Conservation (phyloP, 2,888 invertebrate genomes). For the Caenorhabditis panamensis region DNA sequence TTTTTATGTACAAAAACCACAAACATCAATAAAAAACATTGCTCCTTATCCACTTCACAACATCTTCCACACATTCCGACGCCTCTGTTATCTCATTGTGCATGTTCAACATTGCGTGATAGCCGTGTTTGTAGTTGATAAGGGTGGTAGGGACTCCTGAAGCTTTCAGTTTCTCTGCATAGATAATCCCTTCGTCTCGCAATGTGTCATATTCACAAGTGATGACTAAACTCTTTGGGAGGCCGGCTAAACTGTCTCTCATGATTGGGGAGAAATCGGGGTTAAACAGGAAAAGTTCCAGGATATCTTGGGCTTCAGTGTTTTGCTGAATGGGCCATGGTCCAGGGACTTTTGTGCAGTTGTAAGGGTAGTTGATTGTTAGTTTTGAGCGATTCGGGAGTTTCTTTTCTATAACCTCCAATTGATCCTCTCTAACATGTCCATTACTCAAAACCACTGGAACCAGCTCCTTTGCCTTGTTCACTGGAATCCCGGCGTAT, state of each 20-base stretch:
- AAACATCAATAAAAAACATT: slow-evolving; percentile 5
- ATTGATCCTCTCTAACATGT: slow-evolving; percentile 53
- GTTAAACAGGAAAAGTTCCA: slow-evolving; percentile 71
- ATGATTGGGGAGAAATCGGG: slow-evolving; percentile 82
- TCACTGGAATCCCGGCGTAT: slow-evolving; percentile 71
- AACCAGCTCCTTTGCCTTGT: slow-evolving; percentile 50
- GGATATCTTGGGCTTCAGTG: slow-evolving; percentile 55
- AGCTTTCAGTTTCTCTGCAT: slow-evolving; percentile 79
- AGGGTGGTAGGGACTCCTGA: slow-evolving; percentile 77
- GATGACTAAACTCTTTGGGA: slow-evolving; percentile 81
- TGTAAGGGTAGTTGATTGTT: slow-evolving; percentile 41
- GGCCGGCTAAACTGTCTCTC: slow-evolving; percentile 70
- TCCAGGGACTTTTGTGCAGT: slow-evolving; percentile 32
- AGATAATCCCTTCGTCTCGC: slow-evolving; percentile 82
- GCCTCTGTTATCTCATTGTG: slow-evolving; percentile 69
- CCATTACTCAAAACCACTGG: slow-evolving; percentile 66
- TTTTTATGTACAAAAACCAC: neutral
- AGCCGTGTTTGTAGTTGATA: slow-evolving; percentile 69
- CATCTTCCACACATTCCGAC: slow-evolving; percentile 38
- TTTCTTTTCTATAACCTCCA: slow-evolving; percentile 35
- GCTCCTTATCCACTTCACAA: slow-evolving; percentile 54
- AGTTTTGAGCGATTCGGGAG: slow-evolving; percentile 15
- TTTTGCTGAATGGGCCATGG: slow-evolving; percentile 23
- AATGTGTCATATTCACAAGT: slow-evolving; percentile 82
- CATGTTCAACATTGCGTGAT: slow-evolving; percentile 76